A percentile compares a stretch with the other conserved stretches of the same genome.
Evolutionary conservation across 2,888 invertebrate species (phyloP).

Genomic region (Cotesia congregata): DNA sequence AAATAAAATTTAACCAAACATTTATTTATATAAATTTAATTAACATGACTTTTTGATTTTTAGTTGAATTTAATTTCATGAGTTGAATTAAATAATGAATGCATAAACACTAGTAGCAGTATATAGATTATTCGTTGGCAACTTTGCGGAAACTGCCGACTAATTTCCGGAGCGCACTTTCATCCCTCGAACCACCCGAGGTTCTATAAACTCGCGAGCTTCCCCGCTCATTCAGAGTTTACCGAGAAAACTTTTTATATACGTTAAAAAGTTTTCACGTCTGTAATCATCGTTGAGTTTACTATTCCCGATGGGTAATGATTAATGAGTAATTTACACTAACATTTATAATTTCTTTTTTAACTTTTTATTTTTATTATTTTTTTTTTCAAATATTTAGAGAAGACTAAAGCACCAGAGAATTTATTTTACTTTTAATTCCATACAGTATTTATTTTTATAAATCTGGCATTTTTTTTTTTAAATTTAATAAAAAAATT

Average conservation of each 20-base stretch:
- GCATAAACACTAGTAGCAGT: not conserved
- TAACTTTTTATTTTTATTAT: not conserved
- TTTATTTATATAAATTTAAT: not conserved
- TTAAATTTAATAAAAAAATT: too few species aligned
- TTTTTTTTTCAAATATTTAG: not conserved
- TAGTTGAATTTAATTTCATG: not conserved
- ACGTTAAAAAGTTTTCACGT: not conserved
- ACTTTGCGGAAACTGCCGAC: constrained; percentile 51
- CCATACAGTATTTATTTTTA: too few species aligned
- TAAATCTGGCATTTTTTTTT: too few species aligned
- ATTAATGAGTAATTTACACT: not conserved
- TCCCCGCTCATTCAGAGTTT: constrained; percentile 37
- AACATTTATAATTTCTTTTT: not conserved
- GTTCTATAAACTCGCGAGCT: not conserved
- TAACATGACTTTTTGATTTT: not conserved
- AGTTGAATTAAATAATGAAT: not conserved
- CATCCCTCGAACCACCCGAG: constrained; percentile 46
- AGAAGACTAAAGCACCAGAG: too few species aligned
- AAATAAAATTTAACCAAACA: not conserved
- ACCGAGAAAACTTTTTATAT: constrained; percentile 45
- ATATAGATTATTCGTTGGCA: constrained; percentile 22
- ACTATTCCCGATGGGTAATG: not conserved
- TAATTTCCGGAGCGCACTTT: constrained; percentile 48
- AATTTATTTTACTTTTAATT: too few species aligned
- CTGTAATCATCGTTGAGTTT: not conserved